Percentiles rank a stretch among this genome's conserved stretches.
phyloP scores from a whole-genome alignment of 2,113 vertebrate species.

The Triplophysa siluroides region DNA sequence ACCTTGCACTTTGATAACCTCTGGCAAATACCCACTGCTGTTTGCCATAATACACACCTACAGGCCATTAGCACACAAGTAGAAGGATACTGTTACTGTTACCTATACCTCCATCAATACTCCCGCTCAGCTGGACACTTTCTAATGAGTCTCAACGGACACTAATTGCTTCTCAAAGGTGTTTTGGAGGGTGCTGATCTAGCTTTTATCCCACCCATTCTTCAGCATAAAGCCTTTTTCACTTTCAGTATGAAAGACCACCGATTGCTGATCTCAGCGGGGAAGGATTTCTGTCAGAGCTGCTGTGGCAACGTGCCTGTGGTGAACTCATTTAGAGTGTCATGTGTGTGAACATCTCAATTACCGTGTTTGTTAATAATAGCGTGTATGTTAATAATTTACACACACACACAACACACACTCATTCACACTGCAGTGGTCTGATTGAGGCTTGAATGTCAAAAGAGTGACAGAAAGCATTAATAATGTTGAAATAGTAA shows the following conservation, averaged over 20 bases:
- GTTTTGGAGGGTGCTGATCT: background rate
- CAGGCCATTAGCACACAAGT: background rate
- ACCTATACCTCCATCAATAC: constrained; percentile 31
- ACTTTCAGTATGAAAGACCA: background rate
- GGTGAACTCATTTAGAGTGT: constrained; percentile 28
- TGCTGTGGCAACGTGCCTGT: background rate
- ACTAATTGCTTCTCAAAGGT: constrained; percentile 24
- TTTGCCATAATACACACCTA: constrained; percentile 8
- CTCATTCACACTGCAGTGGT: background rate
- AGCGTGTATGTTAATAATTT: constrained; percentile 16
- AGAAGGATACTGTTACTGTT: background rate
- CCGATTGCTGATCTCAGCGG: background rate
- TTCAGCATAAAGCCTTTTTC: background rate
- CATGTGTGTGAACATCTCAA: constrained; percentile 12
- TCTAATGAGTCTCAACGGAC: constrained; percentile 34
- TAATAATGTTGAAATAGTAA: constrained; percentile 25
- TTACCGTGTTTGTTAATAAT: constrained; percentile 4
- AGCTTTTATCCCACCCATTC: too few species aligned
- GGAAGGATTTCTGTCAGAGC: background rate
- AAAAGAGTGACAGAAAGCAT: constrained; percentile 19
- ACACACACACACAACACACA: background rate
- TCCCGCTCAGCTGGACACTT: constrained; percentile 21
- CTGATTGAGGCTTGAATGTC: constrained; percentile 19
- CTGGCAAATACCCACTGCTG: background rate
- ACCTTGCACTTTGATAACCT: background rate